Evolutionary conservation across 2,797 vertebrate genomes (phyloP).

Genomic region (Numenius phaeopus): DNA sequence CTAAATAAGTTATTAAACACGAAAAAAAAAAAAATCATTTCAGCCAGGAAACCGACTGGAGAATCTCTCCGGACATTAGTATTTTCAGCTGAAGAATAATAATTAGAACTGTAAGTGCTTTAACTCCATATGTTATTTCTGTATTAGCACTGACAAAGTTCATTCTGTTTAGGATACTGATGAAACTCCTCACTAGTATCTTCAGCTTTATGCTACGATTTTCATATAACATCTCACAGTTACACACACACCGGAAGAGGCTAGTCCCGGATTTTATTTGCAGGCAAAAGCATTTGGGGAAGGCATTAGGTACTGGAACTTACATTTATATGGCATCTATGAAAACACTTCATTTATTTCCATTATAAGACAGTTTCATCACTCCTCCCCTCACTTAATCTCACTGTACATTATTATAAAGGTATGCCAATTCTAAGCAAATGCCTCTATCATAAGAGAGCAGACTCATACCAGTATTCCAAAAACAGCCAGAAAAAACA

Average conservation of each 20-base stretch:
- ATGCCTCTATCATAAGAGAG: not conserved
- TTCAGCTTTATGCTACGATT: not conserved
- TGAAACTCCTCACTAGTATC: not conserved
- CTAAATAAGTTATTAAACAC: not conserved
- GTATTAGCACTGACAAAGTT: not conserved
- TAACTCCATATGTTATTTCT: not conserved
- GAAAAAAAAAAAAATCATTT: not conserved
- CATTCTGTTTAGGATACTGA: not conserved
- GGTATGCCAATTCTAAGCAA: not conserved
- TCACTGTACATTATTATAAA: not conserved
- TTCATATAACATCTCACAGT: not conserved
- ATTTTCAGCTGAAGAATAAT: not conserved
- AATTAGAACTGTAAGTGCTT: not conserved
- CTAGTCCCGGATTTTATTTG: not conserved
- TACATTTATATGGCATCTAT: not conserved
- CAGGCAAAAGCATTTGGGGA: not conserved
- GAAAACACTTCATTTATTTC: not conserved
- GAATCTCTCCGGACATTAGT: not conserved
- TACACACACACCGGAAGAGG: fast-evolving
- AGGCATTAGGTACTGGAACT: not conserved
- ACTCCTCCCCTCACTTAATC: not conserved
- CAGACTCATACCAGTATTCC: not conserved
- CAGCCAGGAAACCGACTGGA: not conserved
- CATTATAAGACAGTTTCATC: not conserved
- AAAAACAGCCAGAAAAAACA: not conserved